These are phyloP conservation scores for Salarias fasciatus DNA, from an alignment of 2,797 vertebrate genomes.

Conservation along the genomic window DNA sequence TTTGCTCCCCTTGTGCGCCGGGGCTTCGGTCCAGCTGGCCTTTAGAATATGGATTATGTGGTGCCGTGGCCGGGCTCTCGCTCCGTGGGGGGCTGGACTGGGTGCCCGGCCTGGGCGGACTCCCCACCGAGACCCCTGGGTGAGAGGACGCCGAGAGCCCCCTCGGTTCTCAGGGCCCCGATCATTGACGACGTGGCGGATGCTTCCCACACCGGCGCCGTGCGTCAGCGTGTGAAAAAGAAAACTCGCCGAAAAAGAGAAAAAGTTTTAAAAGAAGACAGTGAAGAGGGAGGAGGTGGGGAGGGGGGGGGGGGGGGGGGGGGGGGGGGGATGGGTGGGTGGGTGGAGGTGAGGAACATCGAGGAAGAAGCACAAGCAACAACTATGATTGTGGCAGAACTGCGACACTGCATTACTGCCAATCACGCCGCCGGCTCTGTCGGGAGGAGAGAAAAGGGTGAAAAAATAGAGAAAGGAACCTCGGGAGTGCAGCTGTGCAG, in stretches of 20 bases:
- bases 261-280: conserved; percentile 30
- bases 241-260: conserved; percentile 39
- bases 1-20: conserved; percentile 69
- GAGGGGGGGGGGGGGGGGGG: neutral
- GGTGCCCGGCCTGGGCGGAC: conserved; percentile 68
- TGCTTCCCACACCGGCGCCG: conserved; percentile 66
- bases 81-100: conserved; percentile 71
- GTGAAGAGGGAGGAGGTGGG: conserved; percentile 45
- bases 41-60: conserved; percentile 84
- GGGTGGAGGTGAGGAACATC: conserved; percentile 32
- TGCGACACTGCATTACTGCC: conserved; percentile 63
- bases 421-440: conserved; percentile 73
- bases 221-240: conserved; percentile 71
- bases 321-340: conserved; percentile 12
- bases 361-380: conserved; percentile 60
- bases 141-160: conserved; percentile 75
- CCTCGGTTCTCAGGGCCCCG: conserved; percentile 62
- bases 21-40: conserved; percentile 80
- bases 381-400: conserved; percentile 61
- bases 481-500: conserved; percentile 66
- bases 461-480: conserved; percentile 12
- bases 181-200: conserved; percentile 64
- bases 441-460: conserved; percentile 41
- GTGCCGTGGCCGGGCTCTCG: conserved; percentile 59
- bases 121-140: conserved; percentile 78